phyloP scores from a whole-genome alignment of 2,797 vertebrate genomes.

The Adelosebastes latens region DNA sequence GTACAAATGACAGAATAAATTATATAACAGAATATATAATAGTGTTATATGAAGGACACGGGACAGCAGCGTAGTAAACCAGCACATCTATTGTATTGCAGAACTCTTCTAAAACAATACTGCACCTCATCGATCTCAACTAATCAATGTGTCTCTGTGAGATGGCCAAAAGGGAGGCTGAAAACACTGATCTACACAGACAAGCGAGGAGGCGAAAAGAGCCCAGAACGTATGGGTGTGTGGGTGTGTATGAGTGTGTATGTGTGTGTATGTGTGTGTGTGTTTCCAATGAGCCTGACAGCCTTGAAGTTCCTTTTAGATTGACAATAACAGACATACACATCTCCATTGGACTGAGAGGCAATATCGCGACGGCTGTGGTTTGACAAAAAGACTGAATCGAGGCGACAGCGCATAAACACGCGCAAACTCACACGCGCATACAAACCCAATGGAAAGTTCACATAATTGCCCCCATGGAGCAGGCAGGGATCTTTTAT shows the following conservation, averaged over 20 bases:
- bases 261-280: background rate
- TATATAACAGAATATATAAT: background rate
- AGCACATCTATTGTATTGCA: slow-evolving; percentile 37
- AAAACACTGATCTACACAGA: slow-evolving; percentile 57
- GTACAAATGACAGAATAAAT: background rate
- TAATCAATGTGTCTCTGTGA: slow-evolving; percentile 68
- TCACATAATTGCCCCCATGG: slow-evolving; percentile 28
- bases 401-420: slow-evolving; percentile 9
- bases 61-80: slow-evolving; percentile 24
- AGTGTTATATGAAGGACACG: background rate
- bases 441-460: slow-evolving; percentile 6
- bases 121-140: slow-evolving; percentile 62
- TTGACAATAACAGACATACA: slow-evolving; percentile 53
- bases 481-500: slow-evolving; percentile 37
- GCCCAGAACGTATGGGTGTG: slow-evolving; percentile 9
- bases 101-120: slow-evolving; percentile 69
- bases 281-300: slow-evolving; percentile 36
- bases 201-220: slow-evolving; percentile 42
- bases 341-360: slow-evolving; percentile 34
- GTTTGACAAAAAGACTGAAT: slow-evolving; percentile 26
- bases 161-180: slow-evolving; percentile 42
- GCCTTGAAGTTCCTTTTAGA: slow-evolving; percentile 62
- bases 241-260: slow-evolving; percentile 2
- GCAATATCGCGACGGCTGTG: slow-evolving; percentile 11
- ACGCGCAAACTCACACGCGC: background rate